phyloP scores from a whole-genome alignment of 2,113 vertebrate genomes.

The Nesospiza acunhae region DNA sequence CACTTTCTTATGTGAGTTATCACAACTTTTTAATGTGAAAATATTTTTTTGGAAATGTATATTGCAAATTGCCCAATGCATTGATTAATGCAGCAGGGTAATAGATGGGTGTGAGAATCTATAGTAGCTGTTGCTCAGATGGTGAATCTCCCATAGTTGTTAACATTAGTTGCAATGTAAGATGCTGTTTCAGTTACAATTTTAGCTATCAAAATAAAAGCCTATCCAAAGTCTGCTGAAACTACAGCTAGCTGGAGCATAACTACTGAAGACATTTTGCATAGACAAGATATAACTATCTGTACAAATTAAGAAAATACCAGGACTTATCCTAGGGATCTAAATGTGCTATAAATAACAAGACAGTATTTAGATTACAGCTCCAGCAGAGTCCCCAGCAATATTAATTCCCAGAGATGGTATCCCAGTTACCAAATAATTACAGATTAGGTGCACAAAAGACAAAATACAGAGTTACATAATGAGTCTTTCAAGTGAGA shows the following conservation, averaged over 20 bases:
- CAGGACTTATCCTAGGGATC: background rate
- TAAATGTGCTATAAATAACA: conserved; percentile 44
- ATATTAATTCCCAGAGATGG: conserved; percentile 39
- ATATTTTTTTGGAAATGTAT: background rate
- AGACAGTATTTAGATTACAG: conserved; percentile 44
- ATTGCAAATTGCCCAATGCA: background rate
- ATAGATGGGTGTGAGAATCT: background rate
- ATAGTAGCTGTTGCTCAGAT: background rate
- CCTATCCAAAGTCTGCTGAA: background rate
- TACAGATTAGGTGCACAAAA: conserved; percentile 25
- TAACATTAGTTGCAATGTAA: background rate
- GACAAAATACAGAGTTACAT: conserved; percentile 20
- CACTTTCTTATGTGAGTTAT: background rate
- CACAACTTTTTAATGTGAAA: background rate
- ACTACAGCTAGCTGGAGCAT: background rate
- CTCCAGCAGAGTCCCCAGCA: conserved; percentile 7
- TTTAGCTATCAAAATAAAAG: background rate
- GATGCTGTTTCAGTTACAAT: background rate
- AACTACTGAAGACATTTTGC: background rate
- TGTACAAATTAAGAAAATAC: background rate
- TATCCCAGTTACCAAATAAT: conserved; percentile 58
- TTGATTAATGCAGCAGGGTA: background rate
- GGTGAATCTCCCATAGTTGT: background rate
- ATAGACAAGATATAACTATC: background rate
- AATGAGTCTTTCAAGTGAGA: background rate